Base-by-base conservation (phyloP, 2,113 vertebrate genomes). In the Ciconia boyciana region DNA sequence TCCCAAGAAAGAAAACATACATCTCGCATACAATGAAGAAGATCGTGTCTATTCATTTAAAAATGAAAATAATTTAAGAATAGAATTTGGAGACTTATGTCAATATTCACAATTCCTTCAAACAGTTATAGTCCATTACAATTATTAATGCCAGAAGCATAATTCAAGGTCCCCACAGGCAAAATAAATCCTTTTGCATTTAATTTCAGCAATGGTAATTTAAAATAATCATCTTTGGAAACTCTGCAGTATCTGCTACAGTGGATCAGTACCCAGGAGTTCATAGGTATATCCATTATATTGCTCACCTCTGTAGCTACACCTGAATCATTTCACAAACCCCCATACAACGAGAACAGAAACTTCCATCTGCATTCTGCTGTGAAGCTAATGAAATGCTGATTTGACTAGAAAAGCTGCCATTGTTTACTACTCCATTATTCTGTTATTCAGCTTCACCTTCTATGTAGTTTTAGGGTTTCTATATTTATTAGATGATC, bases 351-450 rank as follows among this genome's bases (percentile, higher is more conserved):
- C 4, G 69, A 95, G 75, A 86, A 94, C 26, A 96, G 92, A 96
- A 98, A 97, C 95, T 97, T 97, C 96, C 92, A 96, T 94, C 93
- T 91, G 92, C 94, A 96, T 93, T 96, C 93, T 88, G 94, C 82
- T 72, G 78, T 19, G 77, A 96, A 87, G 91, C 95, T 96, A 97
- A 97, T 58, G 90, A 97, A 97, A 96, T 77, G 97, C 83, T 97
- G 95, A 96, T 95, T 48, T 97, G 79, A 94, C 95, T 89, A 93
- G 76, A 97, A 97, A 98, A 88, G 60, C 89, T 97, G 92, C 66
- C 94, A 96, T 88, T 97, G 95, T 96, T 97, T 96, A 96, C 93
- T 96, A 96, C 77, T 97, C 95, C 87, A 57, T 94, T 87, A 97
- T 95, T 96, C 94, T 62, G 92, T 71, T 85, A 80, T 64, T 88